Percentiles rank a stretch among this genome's conserved stretches.
Conservation (phyloP, 1,140 invertebrate species). For the Ptiloglossa arizonensis region DNA sequence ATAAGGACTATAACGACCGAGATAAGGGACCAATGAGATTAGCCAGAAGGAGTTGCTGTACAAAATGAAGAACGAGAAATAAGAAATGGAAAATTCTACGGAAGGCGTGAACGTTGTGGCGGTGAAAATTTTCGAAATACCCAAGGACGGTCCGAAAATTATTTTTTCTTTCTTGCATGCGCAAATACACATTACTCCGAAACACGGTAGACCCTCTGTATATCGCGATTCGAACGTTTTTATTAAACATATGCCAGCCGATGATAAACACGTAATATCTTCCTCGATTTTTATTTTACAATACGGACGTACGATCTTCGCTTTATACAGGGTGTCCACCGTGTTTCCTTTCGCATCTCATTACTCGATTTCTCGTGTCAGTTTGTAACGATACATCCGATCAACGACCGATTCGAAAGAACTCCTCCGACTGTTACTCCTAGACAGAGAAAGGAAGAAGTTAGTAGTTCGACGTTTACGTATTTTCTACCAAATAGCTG, state of each 20-base stretch:
- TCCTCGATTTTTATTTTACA: too few relatives aligned
- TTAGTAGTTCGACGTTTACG: constrained; percentile 13
- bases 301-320: too few relatives aligned
- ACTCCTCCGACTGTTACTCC: constrained; percentile 4
- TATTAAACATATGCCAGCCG: too few relatives aligned
- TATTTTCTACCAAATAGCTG: constrained; percentile 15
- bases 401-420: not conserved
- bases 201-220: too few relatives aligned
- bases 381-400: constrained; percentile 31
- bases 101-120: not conserved
- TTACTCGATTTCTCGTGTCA: constrained; percentile 45
- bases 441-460: not conserved
- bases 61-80: not conserved
- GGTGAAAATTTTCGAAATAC: not conserved
- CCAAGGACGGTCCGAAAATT: not conserved
- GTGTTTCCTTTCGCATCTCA: constrained; percentile 43
- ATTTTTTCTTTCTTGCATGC: constrained; percentile 65
- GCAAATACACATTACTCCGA: constrained; percentile 41
- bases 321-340: too few relatives aligned
- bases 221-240: too few relatives aligned
- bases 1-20: too few relatives aligned
- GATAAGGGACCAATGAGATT: not conserved
- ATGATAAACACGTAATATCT: too few relatives aligned
- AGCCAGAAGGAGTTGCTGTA: not conserved
- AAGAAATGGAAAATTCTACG: not conserved